Base-by-base conservation (phyloP, 2,888 invertebrate genomes). In the Perizoma affinitatum region DNA sequence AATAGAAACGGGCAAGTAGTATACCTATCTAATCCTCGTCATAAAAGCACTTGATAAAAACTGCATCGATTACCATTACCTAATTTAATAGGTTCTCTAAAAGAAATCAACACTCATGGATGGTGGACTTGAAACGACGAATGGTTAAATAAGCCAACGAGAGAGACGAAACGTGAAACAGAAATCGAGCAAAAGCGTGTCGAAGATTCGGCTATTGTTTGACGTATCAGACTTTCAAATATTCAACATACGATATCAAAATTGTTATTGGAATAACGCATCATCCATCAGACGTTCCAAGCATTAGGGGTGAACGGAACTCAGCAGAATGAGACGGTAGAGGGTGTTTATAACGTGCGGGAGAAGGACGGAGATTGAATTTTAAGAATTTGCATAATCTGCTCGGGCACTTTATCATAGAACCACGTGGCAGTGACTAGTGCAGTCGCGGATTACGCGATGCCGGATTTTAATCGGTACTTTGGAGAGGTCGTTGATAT, bases 381-480 rank as follows among this genome's bases (percentile, higher is more conserved):
- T 90, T 88, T 80, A 83, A 87, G 84, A 87, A 92, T 92, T 92
- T 92, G 91, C 92, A 92, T 92, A 92, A 92, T 91, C 92, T 90
- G 88, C 82, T 83, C 76, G 86, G 86, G 91, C 81, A 92, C 90
- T 92, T 92, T 91, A 91, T 92, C 91, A 92, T 90, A 85, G 90
- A 86, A 91, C 90, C 92, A 92, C 92, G 92, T 92, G 92, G 89
- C 87, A 86, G 87, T 92, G 92, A 91, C 92, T 91, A 90, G 88
- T 90, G 91, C 92, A 92, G 79, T 87, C 80, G 84, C 82, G 89
- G 91, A 89, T 90, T 91, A 90, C 84, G 84, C 76, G 74, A 74
- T 73, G 74, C 70, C 71, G 86, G 84, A 88, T 90, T 51, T 90
- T 87, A 86, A 87, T 84, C 84, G 79, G 73, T 79, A 79, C 80